Conservation (phyloP, 2,797 vertebrate species). For the Salmo trutta region DNA sequence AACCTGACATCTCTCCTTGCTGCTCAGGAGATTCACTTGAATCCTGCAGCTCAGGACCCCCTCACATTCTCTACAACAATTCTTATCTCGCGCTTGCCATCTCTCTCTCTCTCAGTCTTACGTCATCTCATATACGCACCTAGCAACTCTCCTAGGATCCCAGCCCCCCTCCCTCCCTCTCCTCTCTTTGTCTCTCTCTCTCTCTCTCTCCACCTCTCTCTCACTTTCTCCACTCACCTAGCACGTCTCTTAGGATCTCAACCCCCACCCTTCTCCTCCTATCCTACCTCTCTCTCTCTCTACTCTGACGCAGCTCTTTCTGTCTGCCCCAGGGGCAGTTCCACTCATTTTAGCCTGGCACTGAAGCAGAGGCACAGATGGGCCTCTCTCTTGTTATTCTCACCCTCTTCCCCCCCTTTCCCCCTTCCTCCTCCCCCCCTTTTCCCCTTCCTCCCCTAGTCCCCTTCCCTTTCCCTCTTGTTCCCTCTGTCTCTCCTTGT, state of each 20-base stretch:
- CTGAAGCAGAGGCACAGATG: slow-evolving; percentile 64
- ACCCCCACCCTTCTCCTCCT: neutral
- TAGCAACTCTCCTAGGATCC: neutral
- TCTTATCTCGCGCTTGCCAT: neutral
- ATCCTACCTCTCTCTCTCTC: neutral
- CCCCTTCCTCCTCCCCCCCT: neutral
- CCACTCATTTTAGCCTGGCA: slow-evolving; percentile 65
- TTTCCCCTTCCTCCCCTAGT: no score
- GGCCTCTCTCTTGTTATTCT: slow-evolving; percentile 60
- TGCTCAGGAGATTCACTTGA: slow-evolving; percentile 4
- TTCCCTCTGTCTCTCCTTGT: neutral
- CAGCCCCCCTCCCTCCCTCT: neutral
- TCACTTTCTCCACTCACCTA: slow-evolving; percentile 11
- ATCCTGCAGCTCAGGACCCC: neutral
- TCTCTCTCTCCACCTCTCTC: slow-evolving; percentile 28
- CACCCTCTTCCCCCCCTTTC: slow-evolving; percentile 25
- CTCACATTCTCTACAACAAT: neutral
- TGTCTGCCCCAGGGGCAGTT: slow-evolving; percentile 47
- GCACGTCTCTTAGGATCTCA: neutral
- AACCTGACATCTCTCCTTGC: neutral
- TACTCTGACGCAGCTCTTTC: slow-evolving; percentile 66
- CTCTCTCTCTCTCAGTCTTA: neutral
- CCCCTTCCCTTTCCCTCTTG: neutral
- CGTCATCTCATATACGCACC: neutral
- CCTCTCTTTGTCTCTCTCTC: neutral